Conservation (phyloP, 2,113 vertebrate species). For the Electrona antarctica region DNA sequence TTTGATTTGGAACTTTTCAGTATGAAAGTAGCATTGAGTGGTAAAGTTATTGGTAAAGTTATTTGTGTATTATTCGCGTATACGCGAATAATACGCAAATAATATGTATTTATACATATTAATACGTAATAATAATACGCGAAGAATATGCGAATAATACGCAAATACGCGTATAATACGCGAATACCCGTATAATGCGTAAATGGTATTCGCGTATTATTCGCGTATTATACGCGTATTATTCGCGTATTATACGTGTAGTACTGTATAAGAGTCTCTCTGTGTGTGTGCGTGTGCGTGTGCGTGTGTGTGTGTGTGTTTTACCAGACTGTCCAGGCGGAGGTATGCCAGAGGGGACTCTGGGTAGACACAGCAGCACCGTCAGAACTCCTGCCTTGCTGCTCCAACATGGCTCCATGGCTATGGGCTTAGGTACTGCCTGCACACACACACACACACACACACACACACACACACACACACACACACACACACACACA, state of each 20-base stretch:
- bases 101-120: too few relatives aligned
- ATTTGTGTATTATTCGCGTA: too few relatives aligned
- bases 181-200: too few relatives aligned
- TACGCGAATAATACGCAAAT: too few relatives aligned
- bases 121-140: too few relatives aligned
- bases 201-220: too few relatives aligned
- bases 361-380: slow-evolving; percentile 69
- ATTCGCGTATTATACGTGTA: neutral
- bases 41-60: too few relatives aligned
- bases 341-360: slow-evolving; percentile 62
- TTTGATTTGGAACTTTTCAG: too few relatives aligned
- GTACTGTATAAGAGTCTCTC: neutral
- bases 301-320: slow-evolving; percentile 16
- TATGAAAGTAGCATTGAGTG: too few relatives aligned
- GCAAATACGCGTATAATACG: too few relatives aligned
- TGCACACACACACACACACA: slow-evolving; percentile 21
- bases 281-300: neutral
- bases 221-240: neutral
- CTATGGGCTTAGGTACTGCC: slow-evolving; percentile 59
- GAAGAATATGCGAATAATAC: too few relatives aligned
- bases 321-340: slow-evolving; percentile 74
- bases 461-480: slow-evolving; percentile 13
- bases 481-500: slow-evolving; percentile 11
- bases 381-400: slow-evolving; percentile 71
- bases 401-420: slow-evolving; percentile 70